Evolutionary conservation across 2,888 invertebrate genomes (phyloP).

Genomic region (Silvanus unidentatus): DNA sequence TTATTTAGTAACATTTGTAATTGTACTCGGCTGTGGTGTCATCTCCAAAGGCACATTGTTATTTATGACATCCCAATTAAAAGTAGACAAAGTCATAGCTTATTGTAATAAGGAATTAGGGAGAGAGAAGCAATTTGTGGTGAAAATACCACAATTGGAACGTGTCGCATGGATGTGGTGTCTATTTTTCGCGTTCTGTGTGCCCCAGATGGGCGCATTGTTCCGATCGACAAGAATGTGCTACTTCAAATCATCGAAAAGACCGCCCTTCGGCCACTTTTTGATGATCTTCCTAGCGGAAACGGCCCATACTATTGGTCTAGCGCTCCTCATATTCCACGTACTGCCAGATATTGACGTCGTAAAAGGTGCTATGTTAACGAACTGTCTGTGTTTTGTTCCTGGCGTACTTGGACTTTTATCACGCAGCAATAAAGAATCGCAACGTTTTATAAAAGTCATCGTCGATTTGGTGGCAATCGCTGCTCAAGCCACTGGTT

Average conservation of each 20-base stretch:
- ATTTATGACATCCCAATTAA: conserved; percentile 88
- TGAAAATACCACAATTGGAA: conserved; percentile 75
- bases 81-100: conserved; percentile 66
- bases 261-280: conserved; percentile 61
- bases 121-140: conserved; percentile 80
- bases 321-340: conserved; percentile 79
- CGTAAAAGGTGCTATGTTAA: conserved; percentile 91
- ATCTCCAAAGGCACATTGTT: conserved; percentile 83
- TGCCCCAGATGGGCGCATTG: conserved; percentile 83
- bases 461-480: conserved; percentile 81
- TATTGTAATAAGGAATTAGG: conserved; percentile 84
- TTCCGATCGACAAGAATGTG: conserved; percentile 82
- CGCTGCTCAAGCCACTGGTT: conserved; percentile 83
- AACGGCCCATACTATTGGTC: conserved; percentile 80
- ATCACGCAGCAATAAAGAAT: conserved; percentile 77
- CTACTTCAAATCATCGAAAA: conserved; percentile 81
- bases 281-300: conserved; percentile 75
- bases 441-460: conserved; percentile 69
- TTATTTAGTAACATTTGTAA: conserved; percentile 77
- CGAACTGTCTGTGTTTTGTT: conserved; percentile 89
- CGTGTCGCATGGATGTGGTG: conserved; percentile 93
- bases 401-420: conserved; percentile 74
- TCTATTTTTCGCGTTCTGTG: conserved; percentile 75
- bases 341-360: conserved; percentile 90
- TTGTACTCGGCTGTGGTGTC: conserved; percentile 80